Base-by-base conservation (phyloP, 2,797 vertebrate genomes). In the Gallirallus australis region DNA sequence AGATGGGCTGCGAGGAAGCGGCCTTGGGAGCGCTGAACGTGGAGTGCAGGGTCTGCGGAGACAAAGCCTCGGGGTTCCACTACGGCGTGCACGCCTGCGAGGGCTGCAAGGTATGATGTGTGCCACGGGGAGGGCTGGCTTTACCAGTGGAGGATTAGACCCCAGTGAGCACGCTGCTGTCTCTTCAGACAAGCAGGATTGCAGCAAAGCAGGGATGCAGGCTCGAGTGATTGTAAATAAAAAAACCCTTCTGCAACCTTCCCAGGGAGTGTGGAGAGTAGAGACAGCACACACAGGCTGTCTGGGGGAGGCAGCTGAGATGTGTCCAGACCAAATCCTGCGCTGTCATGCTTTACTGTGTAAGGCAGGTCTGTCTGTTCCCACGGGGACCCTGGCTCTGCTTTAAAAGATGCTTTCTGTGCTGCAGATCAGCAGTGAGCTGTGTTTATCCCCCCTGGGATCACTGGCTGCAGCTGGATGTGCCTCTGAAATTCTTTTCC, bases 31-130 rank as follows among this genome's bases (percentile, higher is more conserved):
- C 98, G 7, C 98, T 99, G 96, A 99, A 98, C 5, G 98, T 99
- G 96, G 99, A 99, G 97, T 99, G 99, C 97, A 99, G 99, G 72
- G 99, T 99, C 96, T 99, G 99, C 7, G 99, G 99, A 71, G 99
- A 99, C 98, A 99, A 99, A 97, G 99, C 99, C 68, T 99, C 99
- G 0, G 99, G 99, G 47, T 99, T 99, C 96, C 99, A 99, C 98
- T 99, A 99, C 1, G 99, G 99, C 0, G 99, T 99, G 42, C 99
- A 99, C 1, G 99, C 99, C 31, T 99, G 99, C 2, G 99, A 99
- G 97, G 99, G 99, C 86, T 99, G 99, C 96, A 99, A 99, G 99
- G 99, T 99, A 98, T 19, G 9, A 7, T 21, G 63, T 20, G 2
- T 4, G 0, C 10, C 60, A 47, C 3, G 11, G 69, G 28, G 10